phyloP scores from a whole-genome alignment of 2,888 invertebrate species.

The Eretmocerus hayati region DNA sequence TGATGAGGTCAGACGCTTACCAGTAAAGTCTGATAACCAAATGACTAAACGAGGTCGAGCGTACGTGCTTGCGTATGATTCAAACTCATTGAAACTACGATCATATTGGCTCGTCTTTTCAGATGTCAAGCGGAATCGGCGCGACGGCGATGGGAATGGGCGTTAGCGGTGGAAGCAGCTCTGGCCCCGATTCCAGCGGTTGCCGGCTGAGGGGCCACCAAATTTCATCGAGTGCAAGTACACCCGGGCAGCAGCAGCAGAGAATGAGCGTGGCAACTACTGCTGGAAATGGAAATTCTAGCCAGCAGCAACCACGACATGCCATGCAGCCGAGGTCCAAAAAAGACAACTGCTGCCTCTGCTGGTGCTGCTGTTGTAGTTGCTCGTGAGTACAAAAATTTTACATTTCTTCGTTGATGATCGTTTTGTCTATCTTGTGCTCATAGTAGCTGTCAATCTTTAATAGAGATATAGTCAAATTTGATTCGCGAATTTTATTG shows the following conservation, averaged over 20 bases:
- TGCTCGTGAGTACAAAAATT: too few relatives aligned
- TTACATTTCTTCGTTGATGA: too few relatives aligned
- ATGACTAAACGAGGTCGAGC: too few relatives aligned
- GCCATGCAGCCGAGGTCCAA: conserved; percentile 50
- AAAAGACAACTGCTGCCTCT: conserved; percentile 56
- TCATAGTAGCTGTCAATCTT: too few relatives aligned
- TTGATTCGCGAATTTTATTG: too few relatives aligned
- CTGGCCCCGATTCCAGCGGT: conserved; percentile 18
- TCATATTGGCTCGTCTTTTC: neutral
- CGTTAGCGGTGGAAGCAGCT: conserved; percentile 45
- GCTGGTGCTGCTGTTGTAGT: conserved; percentile 59
- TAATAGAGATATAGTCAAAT: too few relatives aligned
- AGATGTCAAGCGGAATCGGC: conserved; percentile 46
- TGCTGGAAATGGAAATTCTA: conserved; percentile 32
- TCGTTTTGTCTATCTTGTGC: too few relatives aligned
- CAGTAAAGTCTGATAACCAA: too few relatives aligned
- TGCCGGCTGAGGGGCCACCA: conserved; percentile 42
- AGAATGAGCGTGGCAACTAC: too few relatives aligned
- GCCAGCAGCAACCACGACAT: conserved; percentile 44
- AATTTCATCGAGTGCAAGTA: conserved; percentile 35
- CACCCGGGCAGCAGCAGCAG: conserved; percentile 29
- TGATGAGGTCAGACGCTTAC: too few relatives aligned
- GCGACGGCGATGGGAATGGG: conserved; percentile 44
- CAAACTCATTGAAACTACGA: neutral
- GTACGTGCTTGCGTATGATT: neutral